A percentile compares a stretch with the other conserved stretches of the same genome.
Conservation (phyloP, 2,113 vertebrate species). For the Archocentrus centrarchus region DNA sequence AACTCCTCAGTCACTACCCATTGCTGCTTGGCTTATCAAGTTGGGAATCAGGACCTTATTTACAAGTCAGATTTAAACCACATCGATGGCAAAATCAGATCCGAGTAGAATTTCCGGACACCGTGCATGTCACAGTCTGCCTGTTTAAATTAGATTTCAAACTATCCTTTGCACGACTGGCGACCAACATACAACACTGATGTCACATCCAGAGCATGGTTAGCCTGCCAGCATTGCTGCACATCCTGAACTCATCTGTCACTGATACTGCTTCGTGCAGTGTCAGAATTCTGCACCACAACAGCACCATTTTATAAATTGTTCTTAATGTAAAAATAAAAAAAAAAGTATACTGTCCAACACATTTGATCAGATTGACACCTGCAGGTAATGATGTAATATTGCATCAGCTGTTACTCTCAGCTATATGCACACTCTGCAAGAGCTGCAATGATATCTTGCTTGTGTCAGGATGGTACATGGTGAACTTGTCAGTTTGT, state of each 20-base stretch:
- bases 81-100: slow-evolving; percentile 22
- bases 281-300: slow-evolving; percentile 31
- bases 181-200: slow-evolving; percentile 21
- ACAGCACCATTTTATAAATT: not conserved
- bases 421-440: not conserved
- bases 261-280: slow-evolving; percentile 18
- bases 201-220: slow-evolving; percentile 48
- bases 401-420: slow-evolving; percentile 8
- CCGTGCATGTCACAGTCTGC: slow-evolving; percentile 11
- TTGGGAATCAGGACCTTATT: slow-evolving; percentile 34
- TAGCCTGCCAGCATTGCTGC: slow-evolving; percentile 38
- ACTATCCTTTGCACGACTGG: slow-evolving; percentile 26
- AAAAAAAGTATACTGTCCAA: not conserved
- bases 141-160: slow-evolving; percentile 44
- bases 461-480: slow-evolving; percentile 3
- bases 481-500: not conserved
- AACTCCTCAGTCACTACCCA: slow-evolving; percentile 18
- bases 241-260: slow-evolving; percentile 53
- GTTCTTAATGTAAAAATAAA: not conserved
- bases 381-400: slow-evolving; percentile 3
- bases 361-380: not conserved
- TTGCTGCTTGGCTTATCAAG: slow-evolving; percentile 7
- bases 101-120: slow-evolving; percentile 14
- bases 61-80: slow-evolving; percentile 27
- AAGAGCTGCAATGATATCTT: not conserved